Evolutionary conservation across 2,888 invertebrate species (phyloP), one percentile per base, ranked within the genome.

Genomic region (Chrysotoxum bicinctum): DNA sequence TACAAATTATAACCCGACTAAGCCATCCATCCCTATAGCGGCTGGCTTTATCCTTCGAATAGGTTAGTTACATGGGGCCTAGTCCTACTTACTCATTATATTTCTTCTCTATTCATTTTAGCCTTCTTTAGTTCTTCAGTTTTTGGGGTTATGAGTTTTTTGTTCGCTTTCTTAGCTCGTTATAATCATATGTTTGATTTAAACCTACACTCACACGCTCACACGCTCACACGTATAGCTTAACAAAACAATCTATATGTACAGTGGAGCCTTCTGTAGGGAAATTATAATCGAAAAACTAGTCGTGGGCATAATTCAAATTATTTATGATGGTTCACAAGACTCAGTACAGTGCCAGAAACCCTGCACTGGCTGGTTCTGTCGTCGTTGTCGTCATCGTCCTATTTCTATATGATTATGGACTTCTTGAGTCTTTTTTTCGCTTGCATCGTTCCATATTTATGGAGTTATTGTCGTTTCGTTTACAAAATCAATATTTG

Each of bases 1-100:
- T 35, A 68, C 21, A 73, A 69, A 56, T 64, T 74, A 68, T 45
- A 58, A 52, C 56, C 48, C 45, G 52, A 69, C 78, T 58, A 48
- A 74, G 70, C 50, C 43, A 64, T 50, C 76, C 66, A 66, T 68
- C 23, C 23, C 23, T 50, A 50, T 8, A 23, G 69, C 64, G 58
- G 50, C 74, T 74, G 58, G 50, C 74, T 74, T 66, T 60, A 54
- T 35, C 82, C 72, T 62, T 32, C 48, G 66, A 12, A 35, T 50
- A 35, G 72, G 69, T 70, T 60, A 72, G 75, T 84, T 79, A 80
- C 79, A 79, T 72, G 75, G 69, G 54, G 26, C 64, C 78, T 69
- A 74, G 74, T 75, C 68, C 79, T 76, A 79, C 68, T 72, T 79
- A 75, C 83, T 84, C 79, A 84, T 84, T 84, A 62, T 74, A 58